Conservation (phyloP, 2,888 invertebrate genomes). For the Thyatira batis region DNA sequence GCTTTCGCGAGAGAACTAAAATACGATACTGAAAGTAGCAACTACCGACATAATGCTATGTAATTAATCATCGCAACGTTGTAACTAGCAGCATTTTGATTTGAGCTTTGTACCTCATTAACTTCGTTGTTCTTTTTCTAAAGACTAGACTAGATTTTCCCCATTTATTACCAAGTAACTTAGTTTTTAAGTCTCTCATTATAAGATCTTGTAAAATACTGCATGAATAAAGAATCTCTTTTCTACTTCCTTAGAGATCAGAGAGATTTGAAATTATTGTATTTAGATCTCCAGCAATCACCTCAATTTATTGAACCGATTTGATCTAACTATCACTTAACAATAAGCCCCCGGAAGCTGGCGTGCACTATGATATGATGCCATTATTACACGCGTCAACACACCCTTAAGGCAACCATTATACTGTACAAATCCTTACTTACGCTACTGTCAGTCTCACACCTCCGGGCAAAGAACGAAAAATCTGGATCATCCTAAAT, state of each 20-base stretch:
- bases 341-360: slow-evolving; percentile 21
- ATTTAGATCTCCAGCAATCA: slow-evolving; percentile 23
- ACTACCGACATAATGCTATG: not conserved
- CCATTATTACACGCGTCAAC: slow-evolving; percentile 35
- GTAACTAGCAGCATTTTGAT: not conserved
- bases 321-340: slow-evolving; percentile 27
- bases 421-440: slow-evolving; percentile 53
- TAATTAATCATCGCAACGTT: not conserved
- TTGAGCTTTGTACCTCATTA: not conserved
- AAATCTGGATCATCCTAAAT: slow-evolving; percentile 70
- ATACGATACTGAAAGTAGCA: not conserved
- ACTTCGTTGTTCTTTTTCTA: too few relatives aligned
- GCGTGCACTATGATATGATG: slow-evolving; percentile 21
- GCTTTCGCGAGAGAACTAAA: not conserved
- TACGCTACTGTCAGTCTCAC: slow-evolving; percentile 58
- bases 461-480: slow-evolving; percentile 51
- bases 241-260: too few relatives aligned
- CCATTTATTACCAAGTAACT: too few relatives aligned
- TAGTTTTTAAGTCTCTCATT: too few relatives aligned
- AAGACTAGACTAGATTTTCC: too few relatives aligned
- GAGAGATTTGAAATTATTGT: slow-evolving; percentile 24
- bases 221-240: slow-evolving; percentile 18
- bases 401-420: slow-evolving; percentile 42
- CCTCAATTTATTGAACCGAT: slow-evolving; percentile 24
- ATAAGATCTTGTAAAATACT: slow-evolving; percentile 1